Evolutionary conservation across 2,113 vertebrate species (phyloP), one percentile per base, ranked within the genome.

Genomic region (Tachuris rubrigastra): DNA sequence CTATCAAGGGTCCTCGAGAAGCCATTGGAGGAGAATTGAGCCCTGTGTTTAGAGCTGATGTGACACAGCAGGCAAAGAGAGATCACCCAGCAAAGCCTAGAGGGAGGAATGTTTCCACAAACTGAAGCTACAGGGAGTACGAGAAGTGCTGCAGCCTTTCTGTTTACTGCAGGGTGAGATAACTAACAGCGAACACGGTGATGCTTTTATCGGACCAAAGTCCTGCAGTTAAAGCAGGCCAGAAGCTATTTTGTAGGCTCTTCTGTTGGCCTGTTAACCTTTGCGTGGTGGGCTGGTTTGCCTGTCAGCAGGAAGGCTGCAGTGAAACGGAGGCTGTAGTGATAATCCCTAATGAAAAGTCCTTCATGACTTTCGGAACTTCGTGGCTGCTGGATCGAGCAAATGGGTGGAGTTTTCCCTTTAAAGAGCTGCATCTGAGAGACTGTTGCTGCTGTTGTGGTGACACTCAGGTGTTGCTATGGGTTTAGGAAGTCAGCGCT

Each of bases 331-430:
- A 41, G 63, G 8, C 84, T 62, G 21, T 41, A 49, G 82, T 1
- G 60, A 41, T 95, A 95, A 94, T 94, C 90, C 83, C 14, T 1
- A 23, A 21, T 56, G 74, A 72, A 59, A 68, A 16, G 73, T 35
- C 65, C 73, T 85, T 53, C 33, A 13, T 66, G 75, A 66, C 88
- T 63, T 77, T 81, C 0, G 12, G 39, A 47, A 47, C 72, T 86
- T 90, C 5, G 0, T 3, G 2, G 75, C 49, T 88, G 66, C 35
- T 0, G 16, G 81, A 37, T 23, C 0, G n/a, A 74, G 81, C 47
- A 14, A 53, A 46, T 46, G 71, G 90, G 79, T 91, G 74, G 94
- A 89, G 84, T 85, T 96, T 96, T 96, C 85, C 93, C 91, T 94
- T 92, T 85, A 92, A 95, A 87, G 82, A 96, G 87, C 71, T 47